Conservation (phyloP, 2,888 invertebrate species). For the Caenorhabditis becei region DNA sequence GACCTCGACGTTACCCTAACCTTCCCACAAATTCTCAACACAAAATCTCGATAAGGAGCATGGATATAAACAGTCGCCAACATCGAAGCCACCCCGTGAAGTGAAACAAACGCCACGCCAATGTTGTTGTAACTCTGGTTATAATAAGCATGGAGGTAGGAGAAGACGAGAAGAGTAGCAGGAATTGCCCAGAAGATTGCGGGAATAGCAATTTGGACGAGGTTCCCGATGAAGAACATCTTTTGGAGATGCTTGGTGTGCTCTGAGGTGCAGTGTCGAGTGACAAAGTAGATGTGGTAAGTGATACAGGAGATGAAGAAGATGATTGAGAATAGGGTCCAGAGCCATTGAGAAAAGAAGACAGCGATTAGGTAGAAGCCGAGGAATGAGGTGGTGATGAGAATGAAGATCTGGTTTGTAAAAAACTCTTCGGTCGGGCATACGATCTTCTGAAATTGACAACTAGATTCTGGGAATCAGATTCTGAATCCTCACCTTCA, state of each 20-base stretch:
- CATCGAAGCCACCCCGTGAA: not conserved
- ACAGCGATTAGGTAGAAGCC: not conserved
- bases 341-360: not conserved
- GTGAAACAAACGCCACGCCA: not conserved
- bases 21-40: not conserved
- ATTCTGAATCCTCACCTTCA: not conserved
- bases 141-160: too few species aligned
- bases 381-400: not conserved
- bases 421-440: not conserved
- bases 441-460: not conserved
- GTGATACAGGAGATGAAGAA: constrained; percentile 1
- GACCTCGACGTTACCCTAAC: too few species aligned
- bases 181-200: not conserved
- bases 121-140: not conserved
- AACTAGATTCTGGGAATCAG: too few species aligned
- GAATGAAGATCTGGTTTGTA: not conserved
- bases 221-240: too few species aligned
- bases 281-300: not conserved
- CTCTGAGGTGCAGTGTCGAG: not conserved
- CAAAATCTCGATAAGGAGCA: constrained; percentile 3
- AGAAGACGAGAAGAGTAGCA: too few species aligned
- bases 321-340: not conserved
- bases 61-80: not conserved
- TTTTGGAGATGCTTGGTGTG: too few species aligned
- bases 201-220: not conserved